These are phyloP conservation scores for Phthorimaea operculella DNA, from an alignment of 1,140 invertebrate genomes.

Conservation along the genomic window DNA sequence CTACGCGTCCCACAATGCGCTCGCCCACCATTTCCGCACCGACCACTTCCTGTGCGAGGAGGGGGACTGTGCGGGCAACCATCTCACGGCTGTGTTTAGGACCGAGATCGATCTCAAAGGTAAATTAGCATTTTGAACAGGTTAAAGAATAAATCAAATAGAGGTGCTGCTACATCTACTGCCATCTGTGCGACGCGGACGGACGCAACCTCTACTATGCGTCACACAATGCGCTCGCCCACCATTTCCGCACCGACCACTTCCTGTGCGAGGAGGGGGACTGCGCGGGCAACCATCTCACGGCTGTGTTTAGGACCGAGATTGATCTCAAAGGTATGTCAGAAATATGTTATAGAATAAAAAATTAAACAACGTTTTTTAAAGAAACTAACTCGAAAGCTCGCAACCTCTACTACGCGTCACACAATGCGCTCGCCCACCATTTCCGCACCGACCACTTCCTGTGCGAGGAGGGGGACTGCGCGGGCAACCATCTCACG, in stretches of 20 bases:
- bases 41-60: slow-evolving; percentile 95
- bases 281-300: slow-evolving; percentile 87
- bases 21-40: slow-evolving; percentile 85
- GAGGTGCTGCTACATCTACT: too few species aligned
- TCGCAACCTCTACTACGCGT: too few species aligned
- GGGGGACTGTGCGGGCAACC: slow-evolving; percentile 83
- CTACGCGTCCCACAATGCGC: slow-evolving; percentile 83
- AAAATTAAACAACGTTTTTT: too few species aligned
- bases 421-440: slow-evolving; percentile 81
- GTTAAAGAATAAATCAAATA: too few species aligned
- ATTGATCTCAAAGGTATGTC: slow-evolving; percentile 90
- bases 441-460: slow-evolving; percentile 91
- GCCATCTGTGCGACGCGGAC: slow-evolving; percentile 96
- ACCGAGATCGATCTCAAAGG: slow-evolving; percentile 93
- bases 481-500: slow-evolving; percentile 85
- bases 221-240: slow-evolving; percentile 82
- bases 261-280: slow-evolving; percentile 93
- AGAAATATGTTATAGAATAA: too few species aligned
- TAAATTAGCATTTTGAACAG: slow-evolving; percentile 26
- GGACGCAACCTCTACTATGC: slow-evolving; percentile 89
- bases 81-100: slow-evolving; percentile 90
- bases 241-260: slow-evolving; percentile 89
- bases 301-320: slow-evolving; percentile 88
- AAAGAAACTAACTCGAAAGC: too few species aligned
- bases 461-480: slow-evolving; percentile 92